Base-by-base conservation (phyloP, 2,888 invertebrate genomes). In the Chymomyza caudatula region DNA sequence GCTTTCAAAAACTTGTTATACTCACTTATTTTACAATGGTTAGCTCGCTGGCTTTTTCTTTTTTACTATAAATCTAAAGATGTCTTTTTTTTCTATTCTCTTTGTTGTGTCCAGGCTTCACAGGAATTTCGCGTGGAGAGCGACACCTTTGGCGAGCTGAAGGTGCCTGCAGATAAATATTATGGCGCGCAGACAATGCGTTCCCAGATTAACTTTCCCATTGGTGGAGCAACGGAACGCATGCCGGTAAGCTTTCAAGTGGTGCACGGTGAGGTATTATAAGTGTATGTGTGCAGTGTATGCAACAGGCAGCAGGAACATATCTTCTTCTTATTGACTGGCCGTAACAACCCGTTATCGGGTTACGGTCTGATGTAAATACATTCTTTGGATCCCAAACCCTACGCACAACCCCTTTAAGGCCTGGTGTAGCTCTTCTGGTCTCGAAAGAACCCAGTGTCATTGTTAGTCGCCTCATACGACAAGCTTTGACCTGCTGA, bases 111-210 rank as follows among this genome's bases (percentile, higher is more conserved):
- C 4, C 69, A 88, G 88, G 86, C 89, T 63, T 76, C 76, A 4
- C 75, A 87, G 63, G 79, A 87, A 15, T 89, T 79, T 69, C 90
- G 90, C 55, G 63, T 88, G 77, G 98, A 98, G 91, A 93, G 92
- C 53, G 98, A 99, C 90, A 98, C 98, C 0, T 97, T 99, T 91
- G 99, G 99, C 0, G 98, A 98, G 88, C 91, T 99, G 60, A 94
- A 97, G 77, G 98, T 99, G 0, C 98, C 98, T 0, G 92, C 93
- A 56, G 96, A 97, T 88, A 96, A 94, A 88, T 95, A 97, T 87
- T 99, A 98, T 93, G 99, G 99, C 59, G 97, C 97, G 0, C 98
- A 99, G 91, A 99, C 99, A 11, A 95, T 98, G 71, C 92, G 99
- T 73, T 98, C 98, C 3, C 93, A 96, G 73, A 95, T 97, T 90